Evolutionary conservation across 2,888 invertebrate species (phyloP), one percentile per base, ranked within the genome.

Genomic region (Limnephilus auricula): DNA sequence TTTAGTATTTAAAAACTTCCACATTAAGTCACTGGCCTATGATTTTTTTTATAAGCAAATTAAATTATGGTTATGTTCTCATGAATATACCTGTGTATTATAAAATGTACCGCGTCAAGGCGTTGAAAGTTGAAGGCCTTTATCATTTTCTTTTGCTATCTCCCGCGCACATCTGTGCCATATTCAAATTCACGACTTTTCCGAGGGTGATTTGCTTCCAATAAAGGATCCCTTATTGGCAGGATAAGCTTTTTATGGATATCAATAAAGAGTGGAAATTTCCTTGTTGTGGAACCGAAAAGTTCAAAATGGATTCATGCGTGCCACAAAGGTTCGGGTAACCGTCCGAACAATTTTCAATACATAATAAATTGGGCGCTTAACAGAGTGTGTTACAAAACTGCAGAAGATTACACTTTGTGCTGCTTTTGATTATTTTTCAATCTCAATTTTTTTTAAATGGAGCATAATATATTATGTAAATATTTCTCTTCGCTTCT

Each of bases 201-300:
- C 65, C 32, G 50, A 31, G n/a, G 65, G 86, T 86, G 86, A 86
- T 86, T 86, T 86, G 86, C 31, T 50, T 50, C 86, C 86, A 86
- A 86, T 86, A 65, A 86, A 65, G 86, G 86, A 86, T 34, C 50
- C 32, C 15, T 65, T 50, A 86, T 65, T 86, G 86, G 86, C 50
- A 30, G 86, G 86, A 86, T 86, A 86, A 86, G 37, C 89, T 37
- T 30, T 89, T 89, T 89, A 89, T 89, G 79, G 89, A 89, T 89
- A 89, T 79, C 89, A 34, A 89, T 89, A 89, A 89, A 89, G 89
- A n/a, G 78, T 79, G 86, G 65, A 34, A 37, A 12, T 30, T 30
- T 30, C 32, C 84, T 84, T 34, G 50, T 86, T 18, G 86, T 86
- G 86, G 86, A 37, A 34, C 86, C 50, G 86, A 86, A 65, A 86